A percentile compares a stretch with the other conserved stretches of the same genome.
phyloP scores from a whole-genome alignment of 2,113 vertebrate genomes.

The Acanthochromis polyacanthus region DNA sequence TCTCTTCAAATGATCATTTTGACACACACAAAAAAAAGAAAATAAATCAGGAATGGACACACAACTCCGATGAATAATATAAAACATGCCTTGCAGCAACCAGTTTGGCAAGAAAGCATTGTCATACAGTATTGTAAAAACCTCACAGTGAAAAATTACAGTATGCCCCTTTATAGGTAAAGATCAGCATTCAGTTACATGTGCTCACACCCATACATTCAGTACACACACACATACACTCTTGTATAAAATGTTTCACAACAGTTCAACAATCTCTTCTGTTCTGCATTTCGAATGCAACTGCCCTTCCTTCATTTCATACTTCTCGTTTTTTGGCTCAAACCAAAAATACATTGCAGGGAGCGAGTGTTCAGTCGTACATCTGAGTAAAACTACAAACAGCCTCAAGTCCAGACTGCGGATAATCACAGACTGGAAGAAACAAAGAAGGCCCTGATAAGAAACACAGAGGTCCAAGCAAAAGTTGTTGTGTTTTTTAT shows the following conservation, averaged over 20 bases:
- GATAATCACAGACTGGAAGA: constrained; percentile 56
- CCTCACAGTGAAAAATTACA: constrained; percentile 85
- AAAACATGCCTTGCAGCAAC: constrained; percentile 79
- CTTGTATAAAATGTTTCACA: too few species aligned
- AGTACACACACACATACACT: constrained; percentile 6
- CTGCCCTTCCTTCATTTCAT: constrained; percentile 58
- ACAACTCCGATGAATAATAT: constrained; percentile 69
- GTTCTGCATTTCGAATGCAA: constrained; percentile 60
- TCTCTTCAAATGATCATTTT: constrained; percentile 57
- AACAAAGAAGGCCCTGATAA: constrained; percentile 69
- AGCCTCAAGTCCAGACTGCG: constrained; percentile 37
- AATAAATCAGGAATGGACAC: constrained; percentile 7
- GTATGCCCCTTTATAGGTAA: constrained; percentile 76
- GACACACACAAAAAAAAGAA: constrained; percentile 26
- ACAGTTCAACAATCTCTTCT: constrained; percentile 66
- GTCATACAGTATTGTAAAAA: constrained; percentile 80
- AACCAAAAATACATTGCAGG: constrained; percentile 63
- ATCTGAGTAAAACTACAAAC: constrained; percentile 56
- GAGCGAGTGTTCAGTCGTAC: constrained; percentile 51
- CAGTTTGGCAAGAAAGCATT: constrained; percentile 83
- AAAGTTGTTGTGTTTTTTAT: constrained; percentile 55
- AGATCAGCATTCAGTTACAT: constrained; percentile 79
- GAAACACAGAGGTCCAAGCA: constrained; percentile 62
- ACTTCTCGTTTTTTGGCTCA: constrained; percentile 63
- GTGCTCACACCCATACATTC: constrained; percentile 38